These are phyloP conservation scores for Cladopsammia gracilis DNA, from an alignment of 64 coral and sea anemone species.

Conservation along the genomic window DNA sequence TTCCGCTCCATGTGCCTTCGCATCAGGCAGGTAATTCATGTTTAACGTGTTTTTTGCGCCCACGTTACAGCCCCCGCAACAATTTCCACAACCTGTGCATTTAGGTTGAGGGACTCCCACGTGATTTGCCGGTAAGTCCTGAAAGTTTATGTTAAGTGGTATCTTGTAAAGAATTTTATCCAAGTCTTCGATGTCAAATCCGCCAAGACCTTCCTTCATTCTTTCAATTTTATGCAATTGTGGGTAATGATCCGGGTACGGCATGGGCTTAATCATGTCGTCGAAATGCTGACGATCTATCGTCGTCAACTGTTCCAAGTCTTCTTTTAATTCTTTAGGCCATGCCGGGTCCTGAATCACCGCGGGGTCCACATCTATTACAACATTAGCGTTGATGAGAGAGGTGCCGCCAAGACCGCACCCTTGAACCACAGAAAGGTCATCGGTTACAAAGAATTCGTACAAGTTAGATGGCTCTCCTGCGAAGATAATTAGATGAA, in stretches of 20 bases:
- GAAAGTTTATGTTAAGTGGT: constrained; percentile 50
- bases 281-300: constrained; percentile 44
- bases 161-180: constrained; percentile 39
- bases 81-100: constrained; percentile 74
- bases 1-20: constrained; percentile 68
- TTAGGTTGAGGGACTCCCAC: constrained; percentile 69
- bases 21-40: constrained; percentile 77
- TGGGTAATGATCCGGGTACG: constrained; percentile 49
- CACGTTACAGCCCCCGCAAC: constrained; percentile 67
- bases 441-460: constrained; percentile 45
- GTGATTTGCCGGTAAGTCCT: constrained; percentile 61
- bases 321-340: constrained; percentile 35
- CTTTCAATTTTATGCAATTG: constrained; percentile 39
- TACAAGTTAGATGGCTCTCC: constrained; percentile 46
- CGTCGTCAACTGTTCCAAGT: not conserved
- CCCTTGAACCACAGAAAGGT: constrained; percentile 68
- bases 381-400: constrained; percentile 79
- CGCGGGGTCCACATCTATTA: constrained; percentile 37
- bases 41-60: constrained; percentile 75
- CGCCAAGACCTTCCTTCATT: constrained; percentile 34
- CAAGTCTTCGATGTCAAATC: constrained; percentile 71
- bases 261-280: constrained; percentile 65
- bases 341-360: constrained; percentile 63
- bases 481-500: not conserved
- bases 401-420: constrained; percentile 67